Evolutionary conservation across 2,888 invertebrate genomes (phyloP), one percentile per base, ranked within the genome.

Genomic region (Eupithecia subumbrata): DNA sequence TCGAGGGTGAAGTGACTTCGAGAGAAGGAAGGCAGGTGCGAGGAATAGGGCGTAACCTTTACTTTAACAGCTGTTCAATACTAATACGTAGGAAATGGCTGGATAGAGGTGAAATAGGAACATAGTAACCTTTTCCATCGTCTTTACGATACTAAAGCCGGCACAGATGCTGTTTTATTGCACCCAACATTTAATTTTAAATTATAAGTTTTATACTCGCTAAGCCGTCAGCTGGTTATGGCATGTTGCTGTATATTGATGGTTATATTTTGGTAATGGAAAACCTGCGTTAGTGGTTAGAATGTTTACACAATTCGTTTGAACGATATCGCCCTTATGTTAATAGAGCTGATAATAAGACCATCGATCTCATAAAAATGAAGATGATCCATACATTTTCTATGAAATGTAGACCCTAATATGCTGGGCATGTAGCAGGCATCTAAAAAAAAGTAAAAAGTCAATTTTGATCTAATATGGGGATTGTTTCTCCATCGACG

Each of bases 21-120:
- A 80, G 81, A 78, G 82, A n/a, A 80, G 81, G 82, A 85, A 81
- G 79, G 78, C 94, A 94, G 94, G 94, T 95, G 94, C 90, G 86
- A 87, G 88, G 88, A 89, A 88, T 86, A 88, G 89, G 92, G 92
- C 89, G 92, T 93, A 90, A 91, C 92, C 91, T 92, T 92, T 90
- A 84, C 82, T 64, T 68, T 30, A 90, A 91, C 94, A 95, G 93
- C 94, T 94, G 94, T 89, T 91, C 86, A 79, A 84, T 85, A 81
- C 87, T 85, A n/a, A n/a, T n/a, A 87, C 84, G 85, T 83, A 90
- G 90, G 90, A 91, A 93, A 91, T 88, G 84, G 83, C 87, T 87
- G 84, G 85, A 88, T 87, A 86, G 82, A 84, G 84, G 86, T 84
- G 84, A 87, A 89, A 88, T 86, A 86, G 87, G 84, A 87, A 83